Evolutionary conservation across 2,888 invertebrate species (phyloP).

Genomic region (Caenorhabditis sp.): DNA sequence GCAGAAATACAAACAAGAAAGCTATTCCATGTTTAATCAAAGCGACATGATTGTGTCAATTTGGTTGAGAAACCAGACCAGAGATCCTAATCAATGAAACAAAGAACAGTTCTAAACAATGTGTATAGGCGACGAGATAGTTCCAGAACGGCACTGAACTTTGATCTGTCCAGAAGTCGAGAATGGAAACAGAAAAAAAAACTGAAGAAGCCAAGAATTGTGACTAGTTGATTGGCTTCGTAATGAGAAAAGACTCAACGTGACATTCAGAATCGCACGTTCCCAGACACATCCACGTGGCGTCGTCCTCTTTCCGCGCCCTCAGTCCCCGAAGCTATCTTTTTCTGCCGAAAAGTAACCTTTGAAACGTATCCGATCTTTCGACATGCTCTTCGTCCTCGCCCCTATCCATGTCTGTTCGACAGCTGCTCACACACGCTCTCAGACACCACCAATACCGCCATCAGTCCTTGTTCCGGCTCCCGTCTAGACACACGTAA

Average conservation of each 20-base stretch:
- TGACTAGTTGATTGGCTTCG: conserved; percentile 12
- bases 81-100: conserved; percentile 26
- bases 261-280: conserved; percentile 10
- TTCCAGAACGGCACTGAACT: conserved; percentile 25
- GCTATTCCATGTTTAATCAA: too few relatives aligned
- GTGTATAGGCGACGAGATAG: not conserved
- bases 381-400: conserved; percentile 1
- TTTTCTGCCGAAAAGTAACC: not conserved
- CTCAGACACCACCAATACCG: not conserved
- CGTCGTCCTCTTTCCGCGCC: too few relatives aligned
- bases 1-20: too few relatives aligned
- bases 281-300: not conserved
- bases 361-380: conserved; percentile 8
- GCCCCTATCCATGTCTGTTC: not conserved
- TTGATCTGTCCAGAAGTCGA: conserved; percentile 15
- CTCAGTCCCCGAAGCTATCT: too few relatives aligned
- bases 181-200: not conserved
- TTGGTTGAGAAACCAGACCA: too few relatives aligned
- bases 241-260: not conserved
- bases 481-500: conserved; percentile 13
- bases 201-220: not conserved
- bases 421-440: conserved; percentile 7
- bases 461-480: not conserved
- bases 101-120: conserved; percentile 30
- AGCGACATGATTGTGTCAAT: too few relatives aligned